Percentiles rank a stretch among this genome's conserved stretches.
Evolutionary conservation across 2,888 invertebrate species (phyloP).

Genomic region (Sceliomorpha sp.): DNA sequence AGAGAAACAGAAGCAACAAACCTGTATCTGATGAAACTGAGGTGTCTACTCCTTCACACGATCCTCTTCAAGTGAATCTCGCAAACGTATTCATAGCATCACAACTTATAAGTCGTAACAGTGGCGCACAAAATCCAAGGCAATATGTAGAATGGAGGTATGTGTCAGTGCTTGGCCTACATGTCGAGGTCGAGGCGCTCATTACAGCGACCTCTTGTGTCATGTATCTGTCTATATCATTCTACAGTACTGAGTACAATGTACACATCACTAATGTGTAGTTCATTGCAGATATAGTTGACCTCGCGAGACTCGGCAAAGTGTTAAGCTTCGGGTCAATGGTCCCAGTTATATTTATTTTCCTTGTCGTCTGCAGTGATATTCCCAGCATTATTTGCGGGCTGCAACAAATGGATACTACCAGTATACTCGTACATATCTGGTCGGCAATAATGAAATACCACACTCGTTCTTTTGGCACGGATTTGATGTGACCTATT

Average conservation of each 20-base stretch:
- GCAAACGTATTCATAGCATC: slow-evolving; percentile 25
- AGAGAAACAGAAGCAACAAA: too few relatives aligned
- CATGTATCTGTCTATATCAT: slow-evolving; percentile 63
- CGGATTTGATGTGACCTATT: too few relatives aligned
- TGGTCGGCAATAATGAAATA: too few relatives aligned
- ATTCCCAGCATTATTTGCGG: slow-evolving; percentile 17
- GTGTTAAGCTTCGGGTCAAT: slow-evolving; percentile 38
- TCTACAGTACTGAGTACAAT: slow-evolving; percentile 62
- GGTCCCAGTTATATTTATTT: slow-evolving; percentile 36
- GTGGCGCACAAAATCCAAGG: slow-evolving; percentile 9
- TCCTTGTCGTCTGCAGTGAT: slow-evolving; percentile 8
- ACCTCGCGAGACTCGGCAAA: slow-evolving; percentile 30
- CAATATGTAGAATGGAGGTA: slow-evolving; percentile 50
- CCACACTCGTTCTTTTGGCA: too few relatives aligned
- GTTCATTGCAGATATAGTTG: slow-evolving; percentile 52
- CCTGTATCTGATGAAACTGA: not conserved
- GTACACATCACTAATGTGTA: slow-evolving; percentile 60
- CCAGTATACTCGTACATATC: too few relatives aligned
- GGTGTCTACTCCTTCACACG: not conserved
- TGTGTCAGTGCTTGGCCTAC: slow-evolving; percentile 73
- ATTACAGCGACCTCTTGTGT: slow-evolving; percentile 72
- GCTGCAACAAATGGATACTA: slow-evolving; percentile 11
- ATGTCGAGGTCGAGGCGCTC: slow-evolving; percentile 74
- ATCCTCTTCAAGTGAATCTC: slow-evolving; percentile 12
- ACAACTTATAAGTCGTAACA: slow-evolving; percentile 22